Base-by-base conservation (phyloP, 2,113 vertebrate species). In the Perognathus longimembris region DNA sequence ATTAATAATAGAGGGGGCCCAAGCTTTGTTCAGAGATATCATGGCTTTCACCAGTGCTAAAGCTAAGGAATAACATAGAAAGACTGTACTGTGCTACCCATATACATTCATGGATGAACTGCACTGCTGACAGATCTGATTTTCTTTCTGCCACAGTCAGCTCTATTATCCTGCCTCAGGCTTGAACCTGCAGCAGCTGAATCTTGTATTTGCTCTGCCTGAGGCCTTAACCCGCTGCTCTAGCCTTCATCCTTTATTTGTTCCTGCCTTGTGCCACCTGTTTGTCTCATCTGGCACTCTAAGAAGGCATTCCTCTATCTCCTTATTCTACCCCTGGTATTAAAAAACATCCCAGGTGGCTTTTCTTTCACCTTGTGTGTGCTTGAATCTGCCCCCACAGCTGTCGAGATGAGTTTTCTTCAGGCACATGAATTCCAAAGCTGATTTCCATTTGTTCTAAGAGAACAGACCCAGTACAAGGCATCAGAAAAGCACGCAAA, bases 171-270 rank as follows among this genome's bases (percentile, higher is more conserved):
- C 97, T 5, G 70, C 97, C 97, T 96, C 92, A 24, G 94, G 94
- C 96, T 97, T 95, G 67, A 96, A 94, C 89, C 96, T 95, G 93
- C 97, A 95, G 93, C 96, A 96, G 90, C 80, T 93, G 95, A 96
- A 93, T 85, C 1, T 2, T 96, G 88, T 66, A 94, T 94, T 93
- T 96, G 90, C 97, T 91, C 95, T 98, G 97, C 97, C 97, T 0
- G 3, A 96, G 97, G 97, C 96, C 4, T 0, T 74, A 96, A 90
- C 97, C 97, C 94, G 83, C 97, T 97, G 95, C 85, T 89, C 75
- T 91, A 36, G 50, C 87, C 97, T 97, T 97, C 93, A 94, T 89
- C 93, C 94, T 97, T 92, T 89, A 95, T 97, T 96, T 97, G 86
- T 81, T 96, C 97, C 88, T 59, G 76, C 96, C 96, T 92, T 77